Evolutionary conservation across 2,797 vertebrate species (phyloP).

Genomic region (Natrix natrix): DNA sequence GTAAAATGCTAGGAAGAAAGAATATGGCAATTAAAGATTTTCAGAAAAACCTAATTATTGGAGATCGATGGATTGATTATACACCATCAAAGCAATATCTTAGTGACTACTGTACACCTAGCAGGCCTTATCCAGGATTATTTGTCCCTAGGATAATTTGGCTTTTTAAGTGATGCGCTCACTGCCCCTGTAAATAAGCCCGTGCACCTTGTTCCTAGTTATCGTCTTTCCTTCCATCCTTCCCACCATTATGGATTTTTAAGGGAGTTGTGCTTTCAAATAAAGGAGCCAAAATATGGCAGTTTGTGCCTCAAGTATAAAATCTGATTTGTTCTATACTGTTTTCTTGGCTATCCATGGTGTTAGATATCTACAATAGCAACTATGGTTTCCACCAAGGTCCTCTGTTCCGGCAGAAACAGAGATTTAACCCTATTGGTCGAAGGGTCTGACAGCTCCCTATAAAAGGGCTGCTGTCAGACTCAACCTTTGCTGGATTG

Average conservation of each 20-base stretch:
- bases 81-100: not conserved
- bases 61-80: not conserved
- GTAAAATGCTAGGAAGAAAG: not conserved
- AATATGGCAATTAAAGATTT: not conserved
- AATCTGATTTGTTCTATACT: not conserved
- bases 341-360: not conserved
- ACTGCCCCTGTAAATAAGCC: not conserved
- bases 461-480: no score
- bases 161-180: not conserved
- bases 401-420: no score
- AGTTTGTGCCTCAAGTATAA: not conserved
- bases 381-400: no score
- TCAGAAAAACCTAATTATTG: not conserved
- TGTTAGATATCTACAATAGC: no score
- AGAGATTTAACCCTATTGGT: no score
- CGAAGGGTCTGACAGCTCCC: no score
- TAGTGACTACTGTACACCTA: not conserved
- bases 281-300: not conserved
- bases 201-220: not conserved
- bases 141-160: not conserved
- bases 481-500: no score
- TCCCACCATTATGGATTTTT: not conserved
- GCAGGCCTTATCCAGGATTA: not conserved
- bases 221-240: not conserved
- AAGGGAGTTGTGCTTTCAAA: not conserved